Percentiles rank a stretch among this genome's conserved stretches.
These are phyloP conservation scores for Lepidochrysops patricia DNA, from an alignment of 2,888 invertebrate species.

Conservation along the genomic window DNA sequence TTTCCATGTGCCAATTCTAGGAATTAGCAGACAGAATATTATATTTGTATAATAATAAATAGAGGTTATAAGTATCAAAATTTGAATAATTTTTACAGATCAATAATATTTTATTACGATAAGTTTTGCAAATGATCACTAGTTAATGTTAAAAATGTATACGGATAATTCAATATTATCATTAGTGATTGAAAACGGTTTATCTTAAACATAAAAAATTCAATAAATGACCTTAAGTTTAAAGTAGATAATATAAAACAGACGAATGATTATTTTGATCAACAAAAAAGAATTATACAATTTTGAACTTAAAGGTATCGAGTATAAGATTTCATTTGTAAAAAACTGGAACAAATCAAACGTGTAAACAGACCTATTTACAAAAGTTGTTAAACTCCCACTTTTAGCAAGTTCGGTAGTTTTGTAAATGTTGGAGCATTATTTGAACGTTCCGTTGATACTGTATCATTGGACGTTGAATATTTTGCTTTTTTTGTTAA, in stretches of 20 bases:
- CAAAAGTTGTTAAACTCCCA: constrained; percentile 11
- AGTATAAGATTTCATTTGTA: constrained; percentile 2
- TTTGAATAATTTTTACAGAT: too few species aligned
- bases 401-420: constrained; percentile 10
- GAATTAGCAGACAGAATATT: constrained; percentile 4
- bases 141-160: too few species aligned
- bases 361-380: constrained; percentile 13
- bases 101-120: too few species aligned
- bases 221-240: too few species aligned
- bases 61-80: too few species aligned
- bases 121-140: too few species aligned
- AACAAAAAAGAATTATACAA: neutral
- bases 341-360: neutral
- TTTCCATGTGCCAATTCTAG: constrained; percentile 9
- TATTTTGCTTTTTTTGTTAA: neutral
- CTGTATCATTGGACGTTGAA: neutral
- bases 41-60: neutral
- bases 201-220: too few species aligned
- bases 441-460: constrained; percentile 10
- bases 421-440: constrained; percentile 8
- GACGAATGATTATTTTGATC: neutral
- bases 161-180: too few species aligned
- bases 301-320: neutral
- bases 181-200: too few species aligned
- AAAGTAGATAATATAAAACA: neutral